Evolutionary conservation across 2,888 invertebrate species (phyloP).

Genomic region (Heliconius ethilla): DNA sequence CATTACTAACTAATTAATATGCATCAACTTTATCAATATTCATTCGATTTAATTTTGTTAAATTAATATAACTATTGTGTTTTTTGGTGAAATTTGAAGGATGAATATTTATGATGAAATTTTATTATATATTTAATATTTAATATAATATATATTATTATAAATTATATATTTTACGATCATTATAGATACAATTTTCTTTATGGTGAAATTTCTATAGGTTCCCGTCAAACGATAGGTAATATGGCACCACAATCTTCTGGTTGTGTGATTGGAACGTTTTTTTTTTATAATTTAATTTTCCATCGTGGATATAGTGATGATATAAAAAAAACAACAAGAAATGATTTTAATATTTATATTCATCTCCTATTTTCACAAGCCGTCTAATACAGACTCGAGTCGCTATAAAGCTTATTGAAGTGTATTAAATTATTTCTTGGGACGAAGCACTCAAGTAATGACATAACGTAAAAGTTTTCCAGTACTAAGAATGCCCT

Average conservation of each 20-base stretch:
- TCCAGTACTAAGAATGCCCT: constrained; percentile 31
- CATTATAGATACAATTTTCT: too few species aligned
- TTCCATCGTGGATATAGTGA: too few species aligned
- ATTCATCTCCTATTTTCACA: background rate
- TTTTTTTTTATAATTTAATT: too few species aligned
- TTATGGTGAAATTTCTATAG: too few species aligned
- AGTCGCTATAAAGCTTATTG: constrained; percentile 33
- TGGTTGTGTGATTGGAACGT: too few species aligned
- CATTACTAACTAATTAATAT: constrained; percentile 18
- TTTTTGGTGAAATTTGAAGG: background rate
- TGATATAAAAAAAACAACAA: background rate
- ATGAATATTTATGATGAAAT: background rate
- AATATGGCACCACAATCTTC: too few species aligned
- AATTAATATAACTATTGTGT: background rate
- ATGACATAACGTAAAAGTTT: constrained; percentile 36
- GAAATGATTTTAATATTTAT: background rate
- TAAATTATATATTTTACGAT: too few species aligned
- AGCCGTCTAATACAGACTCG: constrained; percentile 7
- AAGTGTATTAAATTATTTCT: constrained; percentile 36
- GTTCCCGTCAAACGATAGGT: too few species aligned
- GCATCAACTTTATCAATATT: constrained; percentile 14
- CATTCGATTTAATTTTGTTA: constrained; percentile 7
- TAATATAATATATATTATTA: too few species aligned
- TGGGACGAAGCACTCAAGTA: constrained; percentile 32
- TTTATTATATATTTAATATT: background rate